phyloP scores from a whole-genome alignment of 2,888 invertebrate genomes.

The Hydrotaea cyrtoneurina region DNA sequence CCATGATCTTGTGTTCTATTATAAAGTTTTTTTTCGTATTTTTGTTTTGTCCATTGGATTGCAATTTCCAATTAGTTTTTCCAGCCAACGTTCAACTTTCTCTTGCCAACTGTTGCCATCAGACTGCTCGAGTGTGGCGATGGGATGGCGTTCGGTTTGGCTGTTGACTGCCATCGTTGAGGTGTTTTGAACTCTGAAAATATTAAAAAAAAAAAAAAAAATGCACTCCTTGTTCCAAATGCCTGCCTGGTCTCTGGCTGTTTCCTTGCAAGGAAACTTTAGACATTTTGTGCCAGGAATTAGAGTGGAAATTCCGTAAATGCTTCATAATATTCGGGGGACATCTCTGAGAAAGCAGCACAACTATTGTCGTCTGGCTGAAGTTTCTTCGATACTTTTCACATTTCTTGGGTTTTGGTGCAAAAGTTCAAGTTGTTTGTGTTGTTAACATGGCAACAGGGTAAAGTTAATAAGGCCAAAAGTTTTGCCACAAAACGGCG shows the following conservation, averaged over 20 bases:
- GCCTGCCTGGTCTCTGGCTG: neutral
- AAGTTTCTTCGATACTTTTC: neutral
- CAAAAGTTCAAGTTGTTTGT: neutral
- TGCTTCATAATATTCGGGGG: slow-evolving; percentile 6
- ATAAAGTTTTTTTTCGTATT: neutral
- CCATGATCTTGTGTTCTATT: slow-evolving; percentile 11
- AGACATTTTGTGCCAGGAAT: neutral
- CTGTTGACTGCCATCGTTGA: neutral
- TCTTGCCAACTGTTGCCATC: neutral
- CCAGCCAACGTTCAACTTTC: slow-evolving; percentile 27
- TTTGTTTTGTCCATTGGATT: neutral
- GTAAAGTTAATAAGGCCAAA: slow-evolving; percentile 6
- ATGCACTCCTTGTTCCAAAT: neutral
- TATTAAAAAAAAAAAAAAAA: slow-evolving; percentile 7
- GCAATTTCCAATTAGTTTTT: neutral
- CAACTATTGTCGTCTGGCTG: neutral
- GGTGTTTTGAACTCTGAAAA: neutral
- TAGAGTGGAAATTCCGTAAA: slow-evolving; percentile 13
- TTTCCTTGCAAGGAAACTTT: neutral
- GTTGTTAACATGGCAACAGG: neutral
- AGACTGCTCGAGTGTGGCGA: neutral
- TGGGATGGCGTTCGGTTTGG: neutral
- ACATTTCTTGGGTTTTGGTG: neutral
- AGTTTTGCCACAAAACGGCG: neutral
- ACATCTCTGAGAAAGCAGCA: neutral